A percentile compares a stretch with the other conserved stretches of the same genome.
These are phyloP conservation scores for Pelvicachromis taeniatus DNA, from an alignment of 2,113 vertebrate species.

Conservation along the genomic window DNA sequence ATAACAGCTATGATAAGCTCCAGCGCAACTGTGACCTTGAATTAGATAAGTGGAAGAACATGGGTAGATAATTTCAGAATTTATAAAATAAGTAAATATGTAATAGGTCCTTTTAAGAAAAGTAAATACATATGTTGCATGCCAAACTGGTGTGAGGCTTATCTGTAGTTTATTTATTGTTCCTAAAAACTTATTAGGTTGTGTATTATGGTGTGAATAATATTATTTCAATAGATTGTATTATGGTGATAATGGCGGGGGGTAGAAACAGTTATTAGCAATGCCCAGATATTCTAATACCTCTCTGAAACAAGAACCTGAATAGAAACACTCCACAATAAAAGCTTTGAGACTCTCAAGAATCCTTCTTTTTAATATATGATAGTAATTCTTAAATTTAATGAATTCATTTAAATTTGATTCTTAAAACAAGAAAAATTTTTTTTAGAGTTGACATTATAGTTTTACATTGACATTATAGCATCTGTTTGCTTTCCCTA, in stretches of 20 bases:
- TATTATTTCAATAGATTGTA: neutral
- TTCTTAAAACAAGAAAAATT: too few relatives aligned
- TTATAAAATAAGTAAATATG: neutral
- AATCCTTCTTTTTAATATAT: neutral
- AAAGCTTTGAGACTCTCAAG: accelerated
- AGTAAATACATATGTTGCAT: neutral
- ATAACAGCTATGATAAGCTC: neutral
- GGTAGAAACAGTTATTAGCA: neutral
- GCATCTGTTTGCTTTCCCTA: too few relatives aligned
- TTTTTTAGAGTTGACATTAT: too few relatives aligned
- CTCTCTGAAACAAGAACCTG: accelerated
- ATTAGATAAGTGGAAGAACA: neutral
- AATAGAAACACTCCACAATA: neutral
- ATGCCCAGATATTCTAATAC: neutral
- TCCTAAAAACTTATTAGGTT: neutral
- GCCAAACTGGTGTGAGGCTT: neutral
- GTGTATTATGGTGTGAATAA: neutral
- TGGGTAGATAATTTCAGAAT: neutral
- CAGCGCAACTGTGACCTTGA: neutral
- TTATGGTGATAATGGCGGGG: neutral
- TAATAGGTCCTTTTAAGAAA: neutral
- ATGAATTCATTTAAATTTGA: too few relatives aligned
- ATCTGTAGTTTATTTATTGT: neutral
- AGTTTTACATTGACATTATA: too few relatives aligned
- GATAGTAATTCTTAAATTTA: neutral